phyloP scores from a whole-genome alignment of 2,797 vertebrate genomes.

The Erithacus rubecula region DNA sequence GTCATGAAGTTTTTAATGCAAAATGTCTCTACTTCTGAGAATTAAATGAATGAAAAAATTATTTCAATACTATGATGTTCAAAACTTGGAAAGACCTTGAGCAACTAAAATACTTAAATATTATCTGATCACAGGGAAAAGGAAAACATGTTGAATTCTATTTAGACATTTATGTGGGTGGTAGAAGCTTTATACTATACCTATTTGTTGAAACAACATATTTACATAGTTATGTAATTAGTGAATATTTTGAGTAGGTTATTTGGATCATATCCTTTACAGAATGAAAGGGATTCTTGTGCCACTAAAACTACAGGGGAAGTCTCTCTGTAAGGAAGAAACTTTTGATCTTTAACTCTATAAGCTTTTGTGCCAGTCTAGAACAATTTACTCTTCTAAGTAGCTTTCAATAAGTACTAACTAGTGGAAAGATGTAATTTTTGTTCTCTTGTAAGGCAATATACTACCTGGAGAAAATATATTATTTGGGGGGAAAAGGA shows the following conservation, averaged over 20 bases:
- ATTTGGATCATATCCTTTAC: not conserved
- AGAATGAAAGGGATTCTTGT: not conserved
- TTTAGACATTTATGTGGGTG: not conserved
- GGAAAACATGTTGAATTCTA: not conserved
- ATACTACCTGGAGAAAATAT: not conserved
- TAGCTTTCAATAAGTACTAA: not conserved
- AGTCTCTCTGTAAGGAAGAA: not conserved
- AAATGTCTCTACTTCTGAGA: not conserved
- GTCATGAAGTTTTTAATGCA: not conserved
- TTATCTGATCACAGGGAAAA: not conserved
- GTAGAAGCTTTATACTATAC: not conserved
- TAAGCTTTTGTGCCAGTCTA: not conserved
- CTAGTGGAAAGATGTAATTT: not conserved
- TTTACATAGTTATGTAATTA: not conserved
- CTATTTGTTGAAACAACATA: slow-evolving; percentile 28
- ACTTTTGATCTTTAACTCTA: not conserved
- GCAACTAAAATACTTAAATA: slow-evolving; percentile 8
- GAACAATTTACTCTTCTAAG: not conserved
- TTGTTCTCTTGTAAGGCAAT: not conserved
- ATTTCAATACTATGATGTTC: not conserved
- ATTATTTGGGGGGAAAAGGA: accelerated
- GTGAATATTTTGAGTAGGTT: not conserved
- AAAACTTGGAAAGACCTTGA: slow-evolving; percentile 33
- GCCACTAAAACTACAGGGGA: not conserved
- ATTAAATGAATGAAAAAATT: slow-evolving; percentile 38